Conservation (phyloP, 1,140 invertebrate species). For the Eufriesea mexicana region DNA sequence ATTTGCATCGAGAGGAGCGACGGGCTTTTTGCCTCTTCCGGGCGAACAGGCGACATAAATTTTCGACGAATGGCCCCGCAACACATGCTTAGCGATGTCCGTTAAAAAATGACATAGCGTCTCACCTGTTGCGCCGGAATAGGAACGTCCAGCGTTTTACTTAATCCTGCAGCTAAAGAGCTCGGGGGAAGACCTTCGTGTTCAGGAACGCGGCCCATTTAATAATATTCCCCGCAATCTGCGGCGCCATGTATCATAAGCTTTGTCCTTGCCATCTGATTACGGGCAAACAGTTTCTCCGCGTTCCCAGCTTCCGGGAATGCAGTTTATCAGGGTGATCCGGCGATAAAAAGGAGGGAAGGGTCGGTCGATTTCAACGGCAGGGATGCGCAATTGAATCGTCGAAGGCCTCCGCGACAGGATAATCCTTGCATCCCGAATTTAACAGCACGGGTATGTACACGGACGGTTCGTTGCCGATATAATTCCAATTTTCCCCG, state of each 20-base stretch:
- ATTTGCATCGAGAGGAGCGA: slow-evolving; percentile 1
- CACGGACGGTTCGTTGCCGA: not conserved
- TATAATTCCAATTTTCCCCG: not conserved
- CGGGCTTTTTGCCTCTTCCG: not conserved
- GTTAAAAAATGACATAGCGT: slow-evolving; percentile 68
- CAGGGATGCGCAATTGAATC: not conserved
- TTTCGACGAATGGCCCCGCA: slow-evolving; percentile 51
- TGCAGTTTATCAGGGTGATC: not conserved
- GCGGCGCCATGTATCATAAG: slow-evolving; percentile 40
- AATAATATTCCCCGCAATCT: slow-evolving; percentile 62
- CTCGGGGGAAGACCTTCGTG: slow-evolving; percentile 62
- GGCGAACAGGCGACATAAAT: slow-evolving; percentile 46
- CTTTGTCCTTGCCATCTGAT: slow-evolving; percentile 55
- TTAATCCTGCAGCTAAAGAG: slow-evolving; percentile 69
- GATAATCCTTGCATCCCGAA: not conserved
- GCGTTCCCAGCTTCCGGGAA: too few species aligned
- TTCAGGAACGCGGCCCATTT: slow-evolving; percentile 58
- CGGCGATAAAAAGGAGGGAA: not conserved
- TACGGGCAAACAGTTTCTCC: slow-evolving; percentile 33
- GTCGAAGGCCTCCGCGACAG: too few species aligned
- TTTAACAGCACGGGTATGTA: too few species aligned
- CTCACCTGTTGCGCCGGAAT: slow-evolving; percentile 69
- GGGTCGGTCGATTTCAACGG: not conserved
- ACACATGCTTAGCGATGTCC: slow-evolving; percentile 60
- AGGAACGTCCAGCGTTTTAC: slow-evolving; percentile 67